Percentiles rank a stretch among this genome's conserved stretches.
phyloP scores from a whole-genome alignment of 2,888 invertebrate genomes.

The Nomada goodeniana region DNA sequence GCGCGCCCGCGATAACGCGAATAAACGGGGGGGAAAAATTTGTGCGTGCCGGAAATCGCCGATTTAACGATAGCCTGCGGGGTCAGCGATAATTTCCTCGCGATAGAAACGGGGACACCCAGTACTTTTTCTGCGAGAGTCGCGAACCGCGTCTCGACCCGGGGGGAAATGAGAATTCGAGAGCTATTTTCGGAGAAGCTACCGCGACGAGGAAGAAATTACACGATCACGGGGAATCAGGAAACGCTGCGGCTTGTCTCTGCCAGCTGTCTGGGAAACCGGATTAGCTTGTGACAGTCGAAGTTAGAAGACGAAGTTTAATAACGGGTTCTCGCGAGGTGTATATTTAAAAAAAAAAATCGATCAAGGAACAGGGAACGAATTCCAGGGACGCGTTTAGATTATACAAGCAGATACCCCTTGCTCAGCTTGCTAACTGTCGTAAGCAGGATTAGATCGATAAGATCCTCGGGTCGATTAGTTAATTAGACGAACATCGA shows the following conservation, averaged over 20 bases:
- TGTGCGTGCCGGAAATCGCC: conserved; percentile 27
- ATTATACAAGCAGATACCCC: conserved; percentile 61
- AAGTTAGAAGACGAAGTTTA: conserved; percentile 33
- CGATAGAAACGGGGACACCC: conserved; percentile 1
- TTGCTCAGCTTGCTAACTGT: conserved; percentile 56
- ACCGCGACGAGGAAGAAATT: background rate
- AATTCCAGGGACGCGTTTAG: conserved; percentile 44
- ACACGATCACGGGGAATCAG: background rate
- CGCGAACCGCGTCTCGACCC: too few species aligned
- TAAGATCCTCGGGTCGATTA: conserved; percentile 68
- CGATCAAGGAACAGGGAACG: conserved; percentile 8
- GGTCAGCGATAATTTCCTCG: conserved; percentile 14
- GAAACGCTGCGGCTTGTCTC: conserved; percentile 29
- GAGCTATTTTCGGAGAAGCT: background rate
- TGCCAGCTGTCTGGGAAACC: conserved; percentile 45
- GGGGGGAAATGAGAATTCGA: background rate
- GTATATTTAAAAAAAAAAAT: conserved; percentile 46
- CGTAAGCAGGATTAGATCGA: conserved; percentile 69
- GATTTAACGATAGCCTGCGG: background rate
- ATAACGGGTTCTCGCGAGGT: conserved; percentile 56
- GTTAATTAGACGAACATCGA: conserved; percentile 69
- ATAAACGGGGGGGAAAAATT: background rate
- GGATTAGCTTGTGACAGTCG: conserved; percentile 39
- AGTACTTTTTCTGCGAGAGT: background rate
- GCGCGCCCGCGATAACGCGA: background rate